phyloP scores from a whole-genome alignment of 2,113 vertebrate species.

The Chiloscyllium plagiosum region DNA sequence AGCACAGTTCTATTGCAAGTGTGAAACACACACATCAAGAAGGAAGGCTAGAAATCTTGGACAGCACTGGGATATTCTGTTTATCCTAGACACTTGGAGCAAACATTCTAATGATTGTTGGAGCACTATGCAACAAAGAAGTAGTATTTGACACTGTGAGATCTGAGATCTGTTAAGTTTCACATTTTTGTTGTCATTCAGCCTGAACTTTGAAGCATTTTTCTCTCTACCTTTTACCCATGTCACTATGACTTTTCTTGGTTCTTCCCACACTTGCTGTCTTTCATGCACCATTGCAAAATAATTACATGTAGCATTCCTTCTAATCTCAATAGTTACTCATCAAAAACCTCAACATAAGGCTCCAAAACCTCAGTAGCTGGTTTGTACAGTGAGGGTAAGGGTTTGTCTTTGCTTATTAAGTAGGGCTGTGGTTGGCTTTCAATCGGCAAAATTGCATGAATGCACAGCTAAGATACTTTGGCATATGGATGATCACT shows the following conservation, averaged over 20 bases:
- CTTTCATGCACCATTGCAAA: not conserved
- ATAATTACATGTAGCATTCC: not conserved
- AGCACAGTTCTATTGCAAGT: not conserved
- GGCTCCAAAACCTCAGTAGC: not conserved
- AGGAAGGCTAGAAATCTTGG: not conserved
- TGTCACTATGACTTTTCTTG: not conserved
- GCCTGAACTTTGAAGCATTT: not conserved
- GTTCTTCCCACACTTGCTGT: not conserved
- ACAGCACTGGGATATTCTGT: not conserved
- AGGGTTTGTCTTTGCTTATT: not conserved
- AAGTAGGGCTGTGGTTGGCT: not conserved
- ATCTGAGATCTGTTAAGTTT: not conserved
- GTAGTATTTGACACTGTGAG: not conserved
- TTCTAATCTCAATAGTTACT: not conserved
- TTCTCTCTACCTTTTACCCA: not conserved
- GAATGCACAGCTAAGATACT: not conserved
- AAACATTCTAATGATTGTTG: constrained; percentile 22
- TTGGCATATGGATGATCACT: not conserved
- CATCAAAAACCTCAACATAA: not conserved
- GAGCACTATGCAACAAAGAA: not conserved
- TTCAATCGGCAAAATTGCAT: not conserved
- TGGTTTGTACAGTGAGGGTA: not conserved
- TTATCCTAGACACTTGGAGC: constrained; percentile 15
- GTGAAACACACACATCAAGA: constrained; percentile 6
- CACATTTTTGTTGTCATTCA: constrained; percentile 7